Conservation (phyloP, 2,888 invertebrate species). For the Phyllotreta striolata region DNA sequence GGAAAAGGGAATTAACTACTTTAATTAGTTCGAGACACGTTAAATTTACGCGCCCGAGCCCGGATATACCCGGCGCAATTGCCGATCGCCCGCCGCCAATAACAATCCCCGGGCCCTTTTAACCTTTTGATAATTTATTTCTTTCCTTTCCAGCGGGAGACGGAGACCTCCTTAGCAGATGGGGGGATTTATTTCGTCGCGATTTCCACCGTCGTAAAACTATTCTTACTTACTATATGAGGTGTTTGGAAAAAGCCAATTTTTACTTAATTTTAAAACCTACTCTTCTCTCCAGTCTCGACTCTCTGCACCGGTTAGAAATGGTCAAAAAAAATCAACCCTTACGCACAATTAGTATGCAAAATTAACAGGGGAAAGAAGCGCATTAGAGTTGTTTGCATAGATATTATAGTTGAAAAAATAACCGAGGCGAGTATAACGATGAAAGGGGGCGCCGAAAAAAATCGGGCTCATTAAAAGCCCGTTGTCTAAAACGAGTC, state of each 20-base stretch:
- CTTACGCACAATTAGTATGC: too few relatives aligned
- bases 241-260: too few relatives aligned
- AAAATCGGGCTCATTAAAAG: slow-evolving; percentile 44
- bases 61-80: slow-evolving; percentile 55
- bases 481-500: slow-evolving; percentile 47
- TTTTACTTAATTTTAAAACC: too few relatives aligned
- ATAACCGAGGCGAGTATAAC: slow-evolving; percentile 18
- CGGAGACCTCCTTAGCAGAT: slow-evolving; percentile 25
- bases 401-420: slow-evolving; percentile 28
- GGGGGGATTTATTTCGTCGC: too few relatives aligned
- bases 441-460: slow-evolving; percentile 32
- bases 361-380: slow-evolving; percentile 16
- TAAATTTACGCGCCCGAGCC: slow-evolving; percentile 59
- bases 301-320: too few relatives aligned
- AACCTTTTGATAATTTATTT: slow-evolving; percentile 55
- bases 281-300: too few relatives aligned
- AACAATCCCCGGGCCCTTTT: slow-evolving; percentile 54
- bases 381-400: slow-evolving; percentile 38
- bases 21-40: slow-evolving; percentile 63
- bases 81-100: slow-evolving; percentile 56
- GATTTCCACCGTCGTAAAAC: too few relatives aligned
- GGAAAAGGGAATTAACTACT: slow-evolving; percentile 62
- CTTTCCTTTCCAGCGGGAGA: slow-evolving; percentile 45
- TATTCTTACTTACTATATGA: too few relatives aligned
- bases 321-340: too few relatives aligned